Conservation (phyloP, 2,797 vertebrate species). For the Urocyon cinereoargenteus region DNA sequence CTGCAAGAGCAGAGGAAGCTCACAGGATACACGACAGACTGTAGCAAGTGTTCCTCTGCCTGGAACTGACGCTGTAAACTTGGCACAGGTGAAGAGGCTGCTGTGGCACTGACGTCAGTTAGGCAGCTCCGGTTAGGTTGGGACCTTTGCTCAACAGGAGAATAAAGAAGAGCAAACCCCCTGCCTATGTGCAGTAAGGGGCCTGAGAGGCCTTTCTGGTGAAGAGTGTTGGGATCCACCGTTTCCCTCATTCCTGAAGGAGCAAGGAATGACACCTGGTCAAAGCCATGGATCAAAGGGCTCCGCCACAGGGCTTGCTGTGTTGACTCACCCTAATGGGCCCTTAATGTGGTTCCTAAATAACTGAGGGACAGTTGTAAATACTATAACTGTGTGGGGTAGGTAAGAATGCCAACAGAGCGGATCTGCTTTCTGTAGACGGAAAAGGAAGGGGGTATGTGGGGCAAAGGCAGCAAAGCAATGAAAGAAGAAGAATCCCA, state of each 20-base stretch:
- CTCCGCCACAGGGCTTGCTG: background rate
- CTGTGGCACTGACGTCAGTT: background rate
- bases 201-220: background rate
- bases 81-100: background rate
- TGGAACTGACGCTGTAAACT: background rate
- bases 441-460: background rate
- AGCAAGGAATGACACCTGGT: constrained; percentile 17
- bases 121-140: background rate
- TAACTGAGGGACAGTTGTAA: constrained; percentile 48
- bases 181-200: background rate
- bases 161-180: background rate
- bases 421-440: background rate
- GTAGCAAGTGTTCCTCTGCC: background rate
- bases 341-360: constrained; percentile 39
- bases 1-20: background rate
- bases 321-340: constrained; percentile 26
- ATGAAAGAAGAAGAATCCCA: background rate
- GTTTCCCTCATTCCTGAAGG: background rate
- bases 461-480: background rate
- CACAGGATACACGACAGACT: background rate
- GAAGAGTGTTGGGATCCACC: background rate
- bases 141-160: background rate
- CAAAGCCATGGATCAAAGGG: background rate
- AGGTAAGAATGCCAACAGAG: background rate
- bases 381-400: constrained; percentile 23